Percentiles rank a stretch among this genome's conserved stretches.
phyloP scores from a whole-genome alignment of 2,888 invertebrate genomes.

The Xanthorhoe designata region DNA sequence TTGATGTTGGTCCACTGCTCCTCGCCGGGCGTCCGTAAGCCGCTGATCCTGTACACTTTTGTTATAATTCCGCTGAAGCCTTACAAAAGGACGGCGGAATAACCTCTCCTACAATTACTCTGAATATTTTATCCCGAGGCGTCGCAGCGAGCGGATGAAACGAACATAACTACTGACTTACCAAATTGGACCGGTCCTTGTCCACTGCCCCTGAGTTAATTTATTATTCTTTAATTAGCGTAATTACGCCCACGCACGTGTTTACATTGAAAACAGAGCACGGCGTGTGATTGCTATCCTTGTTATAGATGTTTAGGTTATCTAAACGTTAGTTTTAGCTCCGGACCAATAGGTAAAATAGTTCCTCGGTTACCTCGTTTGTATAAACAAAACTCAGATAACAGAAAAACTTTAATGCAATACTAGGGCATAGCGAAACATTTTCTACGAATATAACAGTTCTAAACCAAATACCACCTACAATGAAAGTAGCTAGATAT shows the following conservation, averaged over 20 bases:
- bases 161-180: conserved; percentile 8
- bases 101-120: conserved; percentile 31
- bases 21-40: conserved; percentile 9
- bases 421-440: conserved; percentile 2
- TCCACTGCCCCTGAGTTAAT: background rate
- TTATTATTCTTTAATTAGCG: conserved; percentile 19
- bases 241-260: conserved; percentile 5
- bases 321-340: background rate
- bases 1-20: background rate
- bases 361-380: conserved; percentile 1
- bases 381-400: conserved; percentile 3
- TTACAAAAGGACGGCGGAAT: conserved; percentile 26
- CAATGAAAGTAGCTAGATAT: background rate
- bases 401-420: conserved; percentile 1
- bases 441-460: conserved; percentile 1
- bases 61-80: conserved; percentile 25
- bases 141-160: conserved; percentile 8
- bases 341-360: background rate
- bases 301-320: background rate
- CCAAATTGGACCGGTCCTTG: conserved; percentile 9
- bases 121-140: conserved; percentile 30
- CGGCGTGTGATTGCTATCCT: background rate
- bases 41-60: conserved; percentile 31
- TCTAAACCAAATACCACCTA: background rate
- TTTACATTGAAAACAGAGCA: background rate